These are phyloP conservation scores for Hirtodrosophila confusa DNA, from an alignment of 2,888 invertebrate genomes.

Conservation along the genomic window DNA sequence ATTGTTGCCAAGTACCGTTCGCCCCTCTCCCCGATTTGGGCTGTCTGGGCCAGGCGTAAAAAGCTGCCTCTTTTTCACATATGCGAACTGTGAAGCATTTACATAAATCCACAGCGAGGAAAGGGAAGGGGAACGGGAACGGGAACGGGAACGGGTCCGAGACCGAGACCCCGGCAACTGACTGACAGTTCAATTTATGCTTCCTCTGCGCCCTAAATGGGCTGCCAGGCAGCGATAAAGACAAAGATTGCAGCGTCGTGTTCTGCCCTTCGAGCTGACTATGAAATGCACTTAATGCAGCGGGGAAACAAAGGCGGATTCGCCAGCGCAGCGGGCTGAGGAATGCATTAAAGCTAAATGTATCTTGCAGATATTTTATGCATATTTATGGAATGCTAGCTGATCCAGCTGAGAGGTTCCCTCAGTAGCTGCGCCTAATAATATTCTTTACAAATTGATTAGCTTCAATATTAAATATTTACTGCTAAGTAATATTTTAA, in stretches of 20 bases:
- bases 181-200: slow-evolving; percentile 80
- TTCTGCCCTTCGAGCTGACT: slow-evolving; percentile 63
- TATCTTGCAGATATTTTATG: slow-evolving; percentile 46
- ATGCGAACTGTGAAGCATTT: slow-evolving; percentile 52
- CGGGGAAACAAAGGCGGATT: slow-evolving; percentile 23
- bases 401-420: slow-evolving; percentile 11
- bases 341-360: slow-evolving; percentile 45
- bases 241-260: slow-evolving; percentile 72
- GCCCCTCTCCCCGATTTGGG: slow-evolving; percentile 1
- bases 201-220: slow-evolving; percentile 67
- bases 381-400: slow-evolving; percentile 59
- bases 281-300: slow-evolving; percentile 81
- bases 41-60: slow-evolving; percentile 21
- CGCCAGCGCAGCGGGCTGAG: slow-evolving; percentile 16
- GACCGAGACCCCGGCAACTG: slow-evolving; percentile 35
- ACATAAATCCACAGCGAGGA: slow-evolving; percentile 57
- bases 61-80: slow-evolving; percentile 43
- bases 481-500: too few relatives aligned
- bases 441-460: background rate
- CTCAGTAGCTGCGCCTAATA: background rate
- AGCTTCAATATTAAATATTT: background rate
- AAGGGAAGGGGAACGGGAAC: too few relatives aligned
- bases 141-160: slow-evolving; percentile 14
- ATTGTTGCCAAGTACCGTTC: slow-evolving; percentile 77
- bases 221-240: slow-evolving; percentile 65